A percentile compares a stretch with the other conserved stretches of the same genome.
Evolutionary conservation across 2,113 vertebrate genomes (phyloP).

Genomic region (Nerophis lumbriciformis): DNA sequence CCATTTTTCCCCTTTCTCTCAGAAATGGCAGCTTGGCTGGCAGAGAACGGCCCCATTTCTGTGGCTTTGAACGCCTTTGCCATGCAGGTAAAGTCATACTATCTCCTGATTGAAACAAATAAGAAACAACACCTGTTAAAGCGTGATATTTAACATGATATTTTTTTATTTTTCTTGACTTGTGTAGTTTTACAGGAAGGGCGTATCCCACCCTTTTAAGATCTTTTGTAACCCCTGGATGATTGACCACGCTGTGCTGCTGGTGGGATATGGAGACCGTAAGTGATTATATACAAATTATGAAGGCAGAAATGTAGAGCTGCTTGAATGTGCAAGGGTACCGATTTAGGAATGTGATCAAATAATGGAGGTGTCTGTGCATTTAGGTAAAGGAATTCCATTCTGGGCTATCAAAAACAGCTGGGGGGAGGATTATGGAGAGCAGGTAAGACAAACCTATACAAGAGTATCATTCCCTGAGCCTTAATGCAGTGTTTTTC

Average conservation of each 20-base stretch:
- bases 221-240: conserved; percentile 86
- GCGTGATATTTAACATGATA: neutral
- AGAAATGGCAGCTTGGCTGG: conserved; percentile 86
- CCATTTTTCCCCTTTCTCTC: conserved; percentile 3
- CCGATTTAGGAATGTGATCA: too few species aligned
- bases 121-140: neutral
- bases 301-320: neutral
- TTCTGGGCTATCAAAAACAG: conserved; percentile 96
- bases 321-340: too few species aligned
- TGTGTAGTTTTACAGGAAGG: conserved; percentile 81
- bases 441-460: conserved; percentile 71
- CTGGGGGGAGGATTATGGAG: conserved; percentile 86
- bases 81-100: conserved; percentile 76
- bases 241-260: conserved; percentile 85
- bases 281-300: conserved; percentile 29
- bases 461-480: neutral
- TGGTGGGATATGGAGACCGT: conserved; percentile 87
- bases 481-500: neutral
- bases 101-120: neutral
- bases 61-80: conserved; percentile 89
- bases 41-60: conserved; percentile 81
- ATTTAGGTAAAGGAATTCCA: conserved; percentile 72
- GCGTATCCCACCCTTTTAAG: conserved; percentile 80
- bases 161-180: conserved; percentile 1
- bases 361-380: conserved; percentile 9